These are phyloP conservation scores for Chaenocephalus aceratus DNA, from an alignment of 2,113 vertebrate genomes.

Conservation along the genomic window DNA sequence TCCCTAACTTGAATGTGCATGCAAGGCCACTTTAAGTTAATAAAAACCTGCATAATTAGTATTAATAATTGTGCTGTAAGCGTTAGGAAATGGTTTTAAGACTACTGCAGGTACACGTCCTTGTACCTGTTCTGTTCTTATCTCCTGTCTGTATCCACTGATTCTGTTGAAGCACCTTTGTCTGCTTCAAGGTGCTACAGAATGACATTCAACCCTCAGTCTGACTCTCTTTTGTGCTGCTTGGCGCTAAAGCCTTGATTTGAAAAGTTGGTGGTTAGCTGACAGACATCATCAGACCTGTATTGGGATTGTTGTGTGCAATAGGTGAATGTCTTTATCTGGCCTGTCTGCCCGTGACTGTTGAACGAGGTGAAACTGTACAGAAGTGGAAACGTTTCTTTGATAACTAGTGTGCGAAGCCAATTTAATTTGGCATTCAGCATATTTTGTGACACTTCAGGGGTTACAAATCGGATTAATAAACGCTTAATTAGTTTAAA, in stretches of 20 bases:
- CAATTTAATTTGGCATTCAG: constrained; percentile 77
- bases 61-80: constrained; percentile 6
- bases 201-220: constrained; percentile 38
- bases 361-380: constrained; percentile 65
- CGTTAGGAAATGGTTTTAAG: constrained; percentile 9
- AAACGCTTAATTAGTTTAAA: constrained; percentile 86
- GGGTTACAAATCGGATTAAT: constrained; percentile 86
- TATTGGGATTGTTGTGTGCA: not conserved
- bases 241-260: constrained; percentile 30
- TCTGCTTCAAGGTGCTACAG: constrained; percentile 55
- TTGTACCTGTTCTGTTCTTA: constrained; percentile 32
- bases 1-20: not conserved
- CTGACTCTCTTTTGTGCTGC: constrained; percentile 37
- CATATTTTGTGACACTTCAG: constrained; percentile 81
- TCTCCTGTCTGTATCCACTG: constrained; percentile 7
- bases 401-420: constrained; percentile 49
- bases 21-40: constrained; percentile 11
- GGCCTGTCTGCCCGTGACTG: constrained; percentile 22
- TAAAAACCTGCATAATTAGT: not conserved
- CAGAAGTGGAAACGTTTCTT: constrained; percentile 59
- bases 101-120: constrained; percentile 26
- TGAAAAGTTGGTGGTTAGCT: constrained; percentile 39
- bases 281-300: constrained; percentile 23
- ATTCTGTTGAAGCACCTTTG: constrained; percentile 47
- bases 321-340: constrained; percentile 42